These are phyloP conservation scores for Picus viridis DNA, from an alignment of 2,797 vertebrate genomes.

Conservation along the genomic window DNA sequence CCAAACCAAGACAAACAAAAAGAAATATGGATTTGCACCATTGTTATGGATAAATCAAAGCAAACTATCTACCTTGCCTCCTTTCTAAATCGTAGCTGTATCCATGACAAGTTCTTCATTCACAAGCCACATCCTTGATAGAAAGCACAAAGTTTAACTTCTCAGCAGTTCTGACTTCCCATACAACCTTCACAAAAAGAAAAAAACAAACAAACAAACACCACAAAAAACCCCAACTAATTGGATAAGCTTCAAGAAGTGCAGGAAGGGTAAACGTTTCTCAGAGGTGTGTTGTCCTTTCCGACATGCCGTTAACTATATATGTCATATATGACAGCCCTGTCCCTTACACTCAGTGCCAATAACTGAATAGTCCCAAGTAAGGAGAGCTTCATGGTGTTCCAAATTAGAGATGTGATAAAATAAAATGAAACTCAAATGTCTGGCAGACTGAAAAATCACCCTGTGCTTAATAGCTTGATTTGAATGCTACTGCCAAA, in stretches of 20 bases:
- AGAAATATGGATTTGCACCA: conserved; percentile 25
- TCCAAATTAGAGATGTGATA: neutral
- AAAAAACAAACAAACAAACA: neutral
- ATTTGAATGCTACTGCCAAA: neutral
- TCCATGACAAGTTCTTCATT: conserved; percentile 10
- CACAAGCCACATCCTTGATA: neutral
- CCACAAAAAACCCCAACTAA: neutral
- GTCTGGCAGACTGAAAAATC: neutral
- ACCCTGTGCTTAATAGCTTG: neutral
- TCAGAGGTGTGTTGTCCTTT: neutral
- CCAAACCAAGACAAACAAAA: too few relatives aligned
- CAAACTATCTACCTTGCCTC: neutral
- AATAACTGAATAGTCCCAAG: neutral
- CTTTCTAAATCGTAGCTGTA: neutral
- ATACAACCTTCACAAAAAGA: neutral
- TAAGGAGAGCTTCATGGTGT: neutral
- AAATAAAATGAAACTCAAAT: neutral
- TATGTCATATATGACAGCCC: neutral
- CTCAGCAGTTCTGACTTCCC: neutral
- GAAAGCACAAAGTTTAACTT: neutral
- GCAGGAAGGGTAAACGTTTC: neutral
- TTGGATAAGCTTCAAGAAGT: neutral
- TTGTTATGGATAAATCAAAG: conserved; percentile 38
- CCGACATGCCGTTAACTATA: neutral
- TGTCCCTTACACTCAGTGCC: neutral